Conservation (phyloP, 2,113 vertebrate species). For the Rousettus leschenaultii region DNA sequence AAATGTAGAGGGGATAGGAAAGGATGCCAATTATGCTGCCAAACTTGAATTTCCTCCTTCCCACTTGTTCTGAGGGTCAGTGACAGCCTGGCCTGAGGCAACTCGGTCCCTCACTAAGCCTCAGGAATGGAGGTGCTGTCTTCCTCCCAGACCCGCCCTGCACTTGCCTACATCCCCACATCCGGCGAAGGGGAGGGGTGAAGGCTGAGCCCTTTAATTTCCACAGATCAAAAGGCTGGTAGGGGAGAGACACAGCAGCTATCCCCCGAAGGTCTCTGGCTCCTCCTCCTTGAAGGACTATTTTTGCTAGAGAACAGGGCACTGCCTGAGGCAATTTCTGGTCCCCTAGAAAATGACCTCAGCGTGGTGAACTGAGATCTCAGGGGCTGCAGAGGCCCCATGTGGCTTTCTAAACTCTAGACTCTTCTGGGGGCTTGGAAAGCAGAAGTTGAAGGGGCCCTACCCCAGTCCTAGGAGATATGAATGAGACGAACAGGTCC, state of each 20-base stretch:
- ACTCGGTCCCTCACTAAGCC: not conserved
- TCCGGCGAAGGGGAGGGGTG: not conserved
- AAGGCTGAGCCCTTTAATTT: conserved; percentile 55
- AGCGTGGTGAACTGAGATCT: not conserved
- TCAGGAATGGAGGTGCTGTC: not conserved
- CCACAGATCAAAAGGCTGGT: conserved; percentile 52
- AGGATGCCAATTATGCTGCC: not conserved
- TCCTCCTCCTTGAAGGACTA: not conserved
- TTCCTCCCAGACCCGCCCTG: not conserved
- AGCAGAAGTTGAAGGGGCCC: not conserved
- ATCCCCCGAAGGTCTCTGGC: not conserved
- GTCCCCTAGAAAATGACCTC: not conserved
- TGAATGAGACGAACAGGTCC: too few species aligned
- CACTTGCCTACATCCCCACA: not conserved
- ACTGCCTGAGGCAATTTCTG: not conserved
- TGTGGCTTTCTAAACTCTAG: not conserved
- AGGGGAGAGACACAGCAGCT: not conserved
- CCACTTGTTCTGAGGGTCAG: not conserved
- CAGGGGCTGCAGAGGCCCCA: not conserved
- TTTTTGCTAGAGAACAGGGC: not conserved
- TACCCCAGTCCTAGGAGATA: fast-evolving
- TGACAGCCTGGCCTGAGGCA: not conserved
- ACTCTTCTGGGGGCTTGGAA: not conserved
- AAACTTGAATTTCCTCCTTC: not conserved
- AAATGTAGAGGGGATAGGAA: not conserved